Evolutionary conservation across 2,888 invertebrate genomes (phyloP), one percentile per base, ranked within the genome.

Genomic region (Baccha elongata): DNA sequence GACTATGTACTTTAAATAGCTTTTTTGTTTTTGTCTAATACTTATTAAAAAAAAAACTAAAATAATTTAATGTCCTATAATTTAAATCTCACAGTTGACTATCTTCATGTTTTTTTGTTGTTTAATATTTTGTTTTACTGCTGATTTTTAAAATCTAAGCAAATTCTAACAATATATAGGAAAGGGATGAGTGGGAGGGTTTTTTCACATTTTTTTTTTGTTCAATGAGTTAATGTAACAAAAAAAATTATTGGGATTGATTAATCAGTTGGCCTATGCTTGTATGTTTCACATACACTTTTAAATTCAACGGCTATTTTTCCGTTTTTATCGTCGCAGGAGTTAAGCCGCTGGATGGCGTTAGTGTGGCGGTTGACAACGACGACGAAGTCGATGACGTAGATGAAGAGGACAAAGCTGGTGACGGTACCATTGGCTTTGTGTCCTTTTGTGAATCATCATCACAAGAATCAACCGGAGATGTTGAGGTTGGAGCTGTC

Each of bases 11-110:
- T 78, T 73, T 83, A 67, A 76, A 81, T 72, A 81, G 75, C 71
- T 71, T 75, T 13, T 62, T 53, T 17, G 13, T 50, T 68, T 58
- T 65, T 55, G 17, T 53, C 60, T 84, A 83, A 83, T 83, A 83
- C 83, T 71, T 74, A 74, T 55, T 62, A 50, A 72, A 72, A 68
- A 78, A 65, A 65, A 68, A 78, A 78, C 50, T 79, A 74, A 62
- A 84, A 79, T 84, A 84, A 84, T 84, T 84, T 84, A 79, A 78
- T 79, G 78, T 79, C 69, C 73, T 78, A 85, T 73, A 85, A 73
- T 64, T 75, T 76, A 85, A 87, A 86, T 86, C 87, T 87, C 87
- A 87, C 86, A 87, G 86, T 86, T 87, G 86, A 86, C 85, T 86
- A 86, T 86, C 83, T 79, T 72, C 53, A 69, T 55, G 67, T 64